Evolutionary conservation across 2,113 vertebrate genomes (phyloP).

Genomic region (Bos javanicus): DNA sequence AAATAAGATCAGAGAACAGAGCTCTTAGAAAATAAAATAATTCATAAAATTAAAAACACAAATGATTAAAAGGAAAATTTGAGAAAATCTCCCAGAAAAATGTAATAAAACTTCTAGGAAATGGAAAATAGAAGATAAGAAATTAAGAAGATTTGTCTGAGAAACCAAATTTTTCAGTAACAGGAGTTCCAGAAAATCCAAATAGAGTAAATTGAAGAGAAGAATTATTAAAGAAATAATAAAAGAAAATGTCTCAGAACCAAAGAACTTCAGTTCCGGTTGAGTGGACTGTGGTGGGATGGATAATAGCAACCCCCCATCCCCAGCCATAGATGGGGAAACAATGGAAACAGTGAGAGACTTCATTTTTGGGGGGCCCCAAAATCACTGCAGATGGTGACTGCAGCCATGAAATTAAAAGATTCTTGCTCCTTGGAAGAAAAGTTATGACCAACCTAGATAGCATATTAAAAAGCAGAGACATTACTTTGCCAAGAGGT

Average conservation of each 20-base stretch:
- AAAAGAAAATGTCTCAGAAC: not conserved
- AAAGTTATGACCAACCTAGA: not conserved
- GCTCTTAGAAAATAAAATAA: not conserved
- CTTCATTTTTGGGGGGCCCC: not conserved
- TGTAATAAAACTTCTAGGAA: not conserved
- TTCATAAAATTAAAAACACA: not conserved
- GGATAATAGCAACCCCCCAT: rapidly evolving
- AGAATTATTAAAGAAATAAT: not conserved
- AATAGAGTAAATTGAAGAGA: not conserved
- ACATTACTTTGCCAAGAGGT: not conserved
- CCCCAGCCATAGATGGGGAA: not conserved
- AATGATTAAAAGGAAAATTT: not conserved
- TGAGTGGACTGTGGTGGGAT: not conserved
- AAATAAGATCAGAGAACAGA: not conserved
- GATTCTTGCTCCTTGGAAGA: not conserved
- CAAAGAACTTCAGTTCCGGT: not conserved
- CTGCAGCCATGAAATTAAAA: not conserved
- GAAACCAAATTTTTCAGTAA: not conserved
- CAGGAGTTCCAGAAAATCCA: not conserved
- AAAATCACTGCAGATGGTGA: not conserved
- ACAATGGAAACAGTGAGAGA: not conserved
- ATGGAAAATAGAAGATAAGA: not conserved
- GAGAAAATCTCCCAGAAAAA: not conserved
- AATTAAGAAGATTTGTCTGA: not conserved
- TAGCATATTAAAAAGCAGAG: not conserved